Evolutionary conservation across 2,113 vertebrate genomes (phyloP).

Genomic region (Craseonycteris thonglongyai): DNA sequence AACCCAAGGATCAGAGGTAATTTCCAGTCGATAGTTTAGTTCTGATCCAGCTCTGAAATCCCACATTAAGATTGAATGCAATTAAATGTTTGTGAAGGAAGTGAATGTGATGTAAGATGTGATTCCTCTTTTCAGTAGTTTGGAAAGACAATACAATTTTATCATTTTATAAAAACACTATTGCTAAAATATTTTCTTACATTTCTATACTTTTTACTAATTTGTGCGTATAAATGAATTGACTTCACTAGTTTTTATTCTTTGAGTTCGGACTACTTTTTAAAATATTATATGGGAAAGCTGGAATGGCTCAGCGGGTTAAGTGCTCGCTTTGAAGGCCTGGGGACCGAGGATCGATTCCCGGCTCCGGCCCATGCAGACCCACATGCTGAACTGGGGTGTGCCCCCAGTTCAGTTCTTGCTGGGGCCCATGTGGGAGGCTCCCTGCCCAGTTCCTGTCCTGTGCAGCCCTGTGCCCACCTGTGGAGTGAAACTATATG

Average conservation of each 20-base stretch:
- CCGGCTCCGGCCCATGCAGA: too few species aligned
- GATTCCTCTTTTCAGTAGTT: neutral
- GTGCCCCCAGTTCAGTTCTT: too few species aligned
- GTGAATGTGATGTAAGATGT: neutral
- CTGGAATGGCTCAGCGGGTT: neutral
- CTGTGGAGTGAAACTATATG: too few species aligned
- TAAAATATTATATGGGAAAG: too few species aligned
- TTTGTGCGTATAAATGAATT: neutral
- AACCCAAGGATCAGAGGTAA: neutral
- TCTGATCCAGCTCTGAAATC: neutral
- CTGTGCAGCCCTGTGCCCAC: too few species aligned
- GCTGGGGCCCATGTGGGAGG: too few species aligned
- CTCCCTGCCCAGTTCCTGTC: too few species aligned
- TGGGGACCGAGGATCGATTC: too few species aligned
- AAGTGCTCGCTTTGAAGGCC: too few species aligned
- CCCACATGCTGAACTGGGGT: too few species aligned
- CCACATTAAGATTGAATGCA: neutral
- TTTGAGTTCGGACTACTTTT: neutral
- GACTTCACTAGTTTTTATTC: neutral
- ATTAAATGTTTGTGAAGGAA: neutral
- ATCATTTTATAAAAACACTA: neutral
- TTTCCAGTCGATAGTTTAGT: neutral
- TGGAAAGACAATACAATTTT: conserved; percentile 2
- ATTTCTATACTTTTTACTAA: neutral
- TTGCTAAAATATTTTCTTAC: neutral